Evolutionary conservation across 2,113 vertebrate species (phyloP), one percentile per base, ranked within the genome.

Genomic region (Stegostoma tigrinum): DNA sequence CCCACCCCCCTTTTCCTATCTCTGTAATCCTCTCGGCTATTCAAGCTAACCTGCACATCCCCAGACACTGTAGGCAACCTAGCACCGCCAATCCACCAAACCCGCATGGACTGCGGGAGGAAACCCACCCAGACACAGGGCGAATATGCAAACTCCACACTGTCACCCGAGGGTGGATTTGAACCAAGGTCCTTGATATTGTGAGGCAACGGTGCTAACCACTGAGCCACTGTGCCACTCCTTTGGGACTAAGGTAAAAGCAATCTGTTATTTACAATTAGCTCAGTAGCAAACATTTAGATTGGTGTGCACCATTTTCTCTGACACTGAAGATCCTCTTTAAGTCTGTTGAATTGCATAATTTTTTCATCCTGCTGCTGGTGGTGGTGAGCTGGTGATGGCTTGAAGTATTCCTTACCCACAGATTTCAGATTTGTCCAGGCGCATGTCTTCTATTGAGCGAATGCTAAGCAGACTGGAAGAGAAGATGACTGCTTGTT

Each of bases 361-460:
- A 52, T 52, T 6, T 30, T 30, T 48, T 95, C 67, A 72, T 34
- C 48, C 48, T 94, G 89, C 34, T 30, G 30, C 0, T 91, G 85
- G 38, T 72, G 89, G 70, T 45, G 38, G 55, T 45, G 66, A 30
- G 72, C 27, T 95, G 83, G 96, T 38, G 94, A 38, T 95, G 94
- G 94, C 96, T 75, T 94, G 24, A 95, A 52, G 55, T 78, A 96
- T 5, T 3, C 42, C 95, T 96, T 95, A 34, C 72, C 64, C 91
- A 4, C 96, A 98, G 98, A 98, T 98, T 38, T 97, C 97, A 87
- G 98, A 98, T 96, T 97, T 98, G 96, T 98, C 96, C 96, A 98
- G 98, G 95, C 97, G 97, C 52, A 98, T 98, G 98, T 98, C 97
- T 0, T 98, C 97, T 95, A 98, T 98, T 0, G 98, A 98, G 96